Evolutionary conservation across 2,888 invertebrate species (phyloP), one percentile per base, ranked within the genome.

Genomic region (Acleris laterana): DNA sequence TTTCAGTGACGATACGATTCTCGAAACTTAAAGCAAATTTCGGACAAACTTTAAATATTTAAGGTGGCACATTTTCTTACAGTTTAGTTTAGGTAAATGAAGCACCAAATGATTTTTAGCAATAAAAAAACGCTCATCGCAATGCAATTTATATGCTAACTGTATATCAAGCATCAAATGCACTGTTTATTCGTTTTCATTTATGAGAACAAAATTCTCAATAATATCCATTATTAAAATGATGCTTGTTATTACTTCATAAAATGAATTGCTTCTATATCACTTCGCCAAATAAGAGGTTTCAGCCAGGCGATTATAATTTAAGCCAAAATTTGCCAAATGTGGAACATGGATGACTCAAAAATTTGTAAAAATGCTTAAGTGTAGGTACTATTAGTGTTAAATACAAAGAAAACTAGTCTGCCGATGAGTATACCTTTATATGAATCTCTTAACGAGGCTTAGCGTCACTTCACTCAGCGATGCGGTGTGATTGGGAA

Each of bases 241-340:
- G 17, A 53, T 57, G 53, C 62, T 57, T 56, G 44, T 62, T 32
- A 55, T 65, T 60, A 55, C 25, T 60, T 58, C 55, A 59, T 68
- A 25, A 42, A 62, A 65, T 64, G 60, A 63, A 68, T 62, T 62
- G 52, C 63, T 64, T 55, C 58, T 53, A 22, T 68, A 28, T 66
- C 28, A 48, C 69, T 25, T 62, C 42, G 53, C 52, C 51, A 38
- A 57, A 28, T 57, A 62, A 60, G 63, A 63, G 62, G 53, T 65
- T n/a, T 16, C 68, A 65, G 67, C 74, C 76, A 82, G 78, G 77
- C 75, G 72, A 81, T 79, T 83, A 82, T 88, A 75, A 79, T 88
- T 87, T 89, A 81, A 78, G 89, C 90, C 90, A 92, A 91, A 90
- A 87, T 86, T 88, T 90, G 91, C 91, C 91, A 92, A 92, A 92